Conservation (phyloP, 2,113 vertebrate species). For the Malurus alboscapulatus region DNA sequence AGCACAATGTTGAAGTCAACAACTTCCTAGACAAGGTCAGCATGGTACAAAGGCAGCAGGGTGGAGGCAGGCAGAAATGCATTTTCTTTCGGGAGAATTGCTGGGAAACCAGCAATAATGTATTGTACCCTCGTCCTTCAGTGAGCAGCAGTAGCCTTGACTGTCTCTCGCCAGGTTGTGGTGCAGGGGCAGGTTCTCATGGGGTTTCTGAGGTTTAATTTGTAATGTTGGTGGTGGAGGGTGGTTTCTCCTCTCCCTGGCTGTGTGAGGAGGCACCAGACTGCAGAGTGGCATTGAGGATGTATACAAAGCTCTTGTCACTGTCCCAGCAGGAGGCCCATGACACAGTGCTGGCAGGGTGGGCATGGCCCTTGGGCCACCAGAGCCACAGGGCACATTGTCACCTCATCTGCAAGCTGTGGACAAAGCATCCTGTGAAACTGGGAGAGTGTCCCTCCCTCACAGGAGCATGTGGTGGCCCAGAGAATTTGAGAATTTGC, state of each 20-base stretch:
- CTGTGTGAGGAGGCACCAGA: not conserved
- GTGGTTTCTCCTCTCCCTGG: not conserved
- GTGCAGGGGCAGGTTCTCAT: not conserved
- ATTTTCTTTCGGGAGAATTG: constrained; percentile 73
- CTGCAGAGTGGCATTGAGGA: not conserved
- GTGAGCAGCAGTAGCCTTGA: constrained; percentile 53
- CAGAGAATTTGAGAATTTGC: not conserved
- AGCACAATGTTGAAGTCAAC: constrained; percentile 67
- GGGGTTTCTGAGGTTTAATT: not conserved
- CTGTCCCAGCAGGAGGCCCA: not conserved
- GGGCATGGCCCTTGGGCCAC: not conserved
- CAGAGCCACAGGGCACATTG: not conserved
- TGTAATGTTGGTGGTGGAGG: not conserved
- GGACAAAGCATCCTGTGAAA: rapidly evolving
- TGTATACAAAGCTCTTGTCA: rapidly evolving
- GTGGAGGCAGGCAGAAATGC: constrained; percentile 29
- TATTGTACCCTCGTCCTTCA: constrained; percentile 69
- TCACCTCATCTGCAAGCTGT: not conserved
- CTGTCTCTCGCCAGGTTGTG: not conserved
- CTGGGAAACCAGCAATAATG: constrained; percentile 65
- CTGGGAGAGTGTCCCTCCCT: not conserved
- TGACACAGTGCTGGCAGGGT: not conserved
- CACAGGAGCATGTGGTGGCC: not conserved
- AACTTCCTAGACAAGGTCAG: constrained; percentile 67
- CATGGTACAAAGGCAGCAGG: constrained; percentile 48